phyloP scores from a whole-genome alignment of 2,888 invertebrate species.

The Cantharis rustica region DNA sequence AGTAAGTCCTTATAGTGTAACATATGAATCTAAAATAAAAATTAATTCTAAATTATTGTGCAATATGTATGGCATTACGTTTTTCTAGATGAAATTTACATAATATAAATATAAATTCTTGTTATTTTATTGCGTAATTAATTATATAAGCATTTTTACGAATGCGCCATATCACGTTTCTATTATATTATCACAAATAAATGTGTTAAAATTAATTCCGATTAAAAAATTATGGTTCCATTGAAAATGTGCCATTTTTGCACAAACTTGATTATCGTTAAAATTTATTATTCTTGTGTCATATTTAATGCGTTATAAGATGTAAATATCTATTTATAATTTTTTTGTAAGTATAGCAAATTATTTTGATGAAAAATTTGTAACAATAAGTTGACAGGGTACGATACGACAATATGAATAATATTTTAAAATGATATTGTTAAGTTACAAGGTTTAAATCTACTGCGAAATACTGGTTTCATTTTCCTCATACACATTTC shows the following conservation, averaged over 20 bases:
- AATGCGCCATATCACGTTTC: neutral
- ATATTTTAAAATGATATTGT: neutral
- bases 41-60: neutral
- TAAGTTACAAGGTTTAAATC: neutral
- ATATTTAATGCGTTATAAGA: neutral
- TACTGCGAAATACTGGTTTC: neutral
- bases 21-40: neutral
- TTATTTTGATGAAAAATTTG: neutral
- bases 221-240: neutral
- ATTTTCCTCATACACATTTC: neutral
- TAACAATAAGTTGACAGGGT: neutral
- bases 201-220: neutral
- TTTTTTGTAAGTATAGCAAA: neutral
- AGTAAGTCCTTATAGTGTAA: neutral
- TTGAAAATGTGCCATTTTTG: neutral
- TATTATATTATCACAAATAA: neutral
- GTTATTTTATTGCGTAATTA: neutral
- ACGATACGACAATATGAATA: neutral
- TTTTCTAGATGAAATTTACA: neutral
- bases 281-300: neutral
- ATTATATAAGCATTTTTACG: neutral
- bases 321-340: neutral
- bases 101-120: neutral
- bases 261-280: neutral
- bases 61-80: neutral